Evolutionary conservation across 2,888 invertebrate species (phyloP), one percentile per base, ranked within the genome.

Genomic region (Volucella zonaria): DNA sequence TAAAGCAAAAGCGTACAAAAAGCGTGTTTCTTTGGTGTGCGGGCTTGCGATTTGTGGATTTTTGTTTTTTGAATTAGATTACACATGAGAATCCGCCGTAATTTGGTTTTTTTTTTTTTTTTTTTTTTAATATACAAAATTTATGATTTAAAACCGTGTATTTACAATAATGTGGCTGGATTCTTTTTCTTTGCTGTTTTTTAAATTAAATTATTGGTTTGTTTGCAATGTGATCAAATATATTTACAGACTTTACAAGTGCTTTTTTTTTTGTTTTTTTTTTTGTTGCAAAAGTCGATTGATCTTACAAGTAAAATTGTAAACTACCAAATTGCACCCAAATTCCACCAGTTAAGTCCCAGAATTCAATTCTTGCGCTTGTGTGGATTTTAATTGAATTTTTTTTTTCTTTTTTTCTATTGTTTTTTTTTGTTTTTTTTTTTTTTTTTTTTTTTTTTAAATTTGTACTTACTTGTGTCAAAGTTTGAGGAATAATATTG

Each of bases 401-500:
- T 59, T n/a, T 62, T 15, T 52, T 45, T 45, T 62, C 70, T 86
- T 64, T 58, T n/a, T n/a, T n/a, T n/a, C n/a, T n/a, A n/a, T n/a
- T n/a, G n/a, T n/a, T n/a, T n/a, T n/a, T n/a, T n/a, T n/a, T n/a
- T n/a, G n/a, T n/a, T 42, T 42, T 71, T 31, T 71, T 59, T 43
- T 64, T 42, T 56, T 38, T 38, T 78, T 87, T 87, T 86, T 87
- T 87, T 76, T 82, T 88, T 89, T 59, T 2, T 9, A n/a, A 43
- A 15, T 42, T 75, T 58, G 23, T 89, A 93, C 94, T 95, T 92
- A 95, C 96, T 95, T 87, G 94, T 95, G 89, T 95, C 94, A 90
- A 95, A 95, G 90, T 96, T 95, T 88, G 95, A 95, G 89, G 95
- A 95, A 87, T 95, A 94, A 89, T 96, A 96, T 91, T 96, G 96